Base-by-base conservation (phyloP, 2,888 invertebrate species). In the Ornithoptera alexandrae region DNA sequence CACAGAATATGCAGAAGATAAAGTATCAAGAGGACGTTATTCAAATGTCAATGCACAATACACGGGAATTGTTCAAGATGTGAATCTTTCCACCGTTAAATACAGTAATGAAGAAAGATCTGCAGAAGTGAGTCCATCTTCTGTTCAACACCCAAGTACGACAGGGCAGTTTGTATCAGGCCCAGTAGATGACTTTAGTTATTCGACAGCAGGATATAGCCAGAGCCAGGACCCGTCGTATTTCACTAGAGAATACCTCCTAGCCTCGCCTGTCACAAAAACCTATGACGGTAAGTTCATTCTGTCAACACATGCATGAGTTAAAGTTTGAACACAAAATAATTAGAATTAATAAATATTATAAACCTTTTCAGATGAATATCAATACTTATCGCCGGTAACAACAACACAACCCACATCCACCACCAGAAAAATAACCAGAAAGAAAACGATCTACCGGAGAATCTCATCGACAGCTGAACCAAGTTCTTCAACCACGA, bases 211-310 rank as follows among this genome's bases (percentile, higher is more conserved):
- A 65, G 84, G 83, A 12, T 87, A 87, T 73, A 77, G 84, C 62
- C 81, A 84, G 56, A 82, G 82, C 72, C 88, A 82, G 71, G 89
- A 90, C 59, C 89, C 92, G 15, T 79, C 88, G 50, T 85, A 86
- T 75, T 91, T 88, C 77, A 92, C 92, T 46, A 87, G 90, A 72
- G 92, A 92, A 76, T 92, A 92, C 76, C 81, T 92, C 39, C 74
- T 92, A 77, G 92, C 91, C 72, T 90, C 92, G 1, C 92, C 92
- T 15, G 84, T 90, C 15, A 92, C 92, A 22, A 92, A 89, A 72
- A 87, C 88, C 46, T 91, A 89, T 76, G 89, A 90, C 74, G 91
- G 92, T 92, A 74, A 85, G 89, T 83, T 22, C 61, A 64, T 30
- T 63, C 67, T n/a, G 53, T 20, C 56, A 46, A 4, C 46, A 15